These are phyloP conservation scores for Sminthopsis crassicaudata DNA, from an alignment of 2,113 vertebrate genomes.

Conservation along the genomic window DNA sequence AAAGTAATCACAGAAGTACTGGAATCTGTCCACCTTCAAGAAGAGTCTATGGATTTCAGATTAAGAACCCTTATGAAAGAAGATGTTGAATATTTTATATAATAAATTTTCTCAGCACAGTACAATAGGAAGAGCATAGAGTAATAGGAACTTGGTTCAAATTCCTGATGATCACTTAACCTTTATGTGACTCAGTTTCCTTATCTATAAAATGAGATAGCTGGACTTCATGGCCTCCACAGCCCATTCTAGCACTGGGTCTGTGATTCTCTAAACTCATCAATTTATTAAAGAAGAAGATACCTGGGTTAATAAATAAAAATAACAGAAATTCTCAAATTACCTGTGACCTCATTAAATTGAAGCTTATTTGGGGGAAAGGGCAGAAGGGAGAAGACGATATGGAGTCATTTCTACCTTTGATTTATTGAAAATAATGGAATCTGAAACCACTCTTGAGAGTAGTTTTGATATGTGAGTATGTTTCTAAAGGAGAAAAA, in stretches of 20 bases:
- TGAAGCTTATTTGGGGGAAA: slow-evolving; percentile 8
- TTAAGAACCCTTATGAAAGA: neutral
- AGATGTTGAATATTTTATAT: slow-evolving; percentile 27
- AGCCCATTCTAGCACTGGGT: neutral
- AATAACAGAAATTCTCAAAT: slow-evolving; percentile 13
- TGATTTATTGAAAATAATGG: slow-evolving; percentile 62
- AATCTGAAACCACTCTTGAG: slow-evolving; percentile 69
- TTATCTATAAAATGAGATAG: neutral
- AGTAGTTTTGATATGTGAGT: slow-evolving; percentile 69
- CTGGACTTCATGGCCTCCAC: neutral
- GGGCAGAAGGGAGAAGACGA: slow-evolving; percentile 22
- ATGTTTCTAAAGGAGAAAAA: slow-evolving; percentile 66
- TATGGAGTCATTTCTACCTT: slow-evolving; percentile 44
- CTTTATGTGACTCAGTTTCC: neutral
- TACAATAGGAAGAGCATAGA: neutral
- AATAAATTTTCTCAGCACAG: neutral
- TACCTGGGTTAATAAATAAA: neutral
- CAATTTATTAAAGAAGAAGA: neutral
- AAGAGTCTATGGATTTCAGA: neutral
- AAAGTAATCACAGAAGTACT: neutral
- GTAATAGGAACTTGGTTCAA: neutral
- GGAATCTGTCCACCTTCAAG: neutral
- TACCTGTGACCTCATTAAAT: slow-evolving; percentile 53
- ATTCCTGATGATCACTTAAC: neutral
- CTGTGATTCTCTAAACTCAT: neutral